A percentile compares a stretch with the other conserved stretches of the same genome.
These are phyloP conservation scores for Merluccius polli DNA, from an alignment of 2,797 vertebrate species.

Conservation along the genomic window DNA sequence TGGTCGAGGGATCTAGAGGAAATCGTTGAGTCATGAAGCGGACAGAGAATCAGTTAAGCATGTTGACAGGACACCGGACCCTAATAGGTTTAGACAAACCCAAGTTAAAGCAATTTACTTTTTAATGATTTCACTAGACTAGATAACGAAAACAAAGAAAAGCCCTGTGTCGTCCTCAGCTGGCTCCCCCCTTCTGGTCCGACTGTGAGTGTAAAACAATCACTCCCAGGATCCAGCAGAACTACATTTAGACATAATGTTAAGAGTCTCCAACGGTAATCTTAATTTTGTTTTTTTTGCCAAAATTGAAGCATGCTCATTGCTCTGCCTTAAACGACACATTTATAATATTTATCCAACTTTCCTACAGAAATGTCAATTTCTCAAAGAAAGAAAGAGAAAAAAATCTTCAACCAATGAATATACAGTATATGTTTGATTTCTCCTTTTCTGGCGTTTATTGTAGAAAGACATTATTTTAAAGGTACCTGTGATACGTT, in stretches of 20 bases:
- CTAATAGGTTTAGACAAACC: background rate
- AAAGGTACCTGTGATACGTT: background rate
- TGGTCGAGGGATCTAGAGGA: too few relatives aligned
- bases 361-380: background rate
- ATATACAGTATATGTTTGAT: background rate
- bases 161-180: background rate
- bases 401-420: background rate
- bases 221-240: background rate
- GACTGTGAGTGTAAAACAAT: background rate
- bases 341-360: background rate
- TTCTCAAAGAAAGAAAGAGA: background rate
- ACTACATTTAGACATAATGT: background rate
- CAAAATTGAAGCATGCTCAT: conserved; percentile 10
- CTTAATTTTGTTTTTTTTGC: background rate
- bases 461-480: background rate
- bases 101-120: background rate
- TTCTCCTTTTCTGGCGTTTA: background rate
- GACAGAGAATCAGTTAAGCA: background rate
- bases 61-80: background rate
- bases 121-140: background rate
- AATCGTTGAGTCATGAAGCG: background rate
- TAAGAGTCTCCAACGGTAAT: background rate
- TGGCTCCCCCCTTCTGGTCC: background rate
- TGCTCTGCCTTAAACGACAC: conserved; percentile 17
- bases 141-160: background rate